phyloP scores from a whole-genome alignment of 2,888 invertebrate genomes.

The Serripes groenlandicus region DNA sequence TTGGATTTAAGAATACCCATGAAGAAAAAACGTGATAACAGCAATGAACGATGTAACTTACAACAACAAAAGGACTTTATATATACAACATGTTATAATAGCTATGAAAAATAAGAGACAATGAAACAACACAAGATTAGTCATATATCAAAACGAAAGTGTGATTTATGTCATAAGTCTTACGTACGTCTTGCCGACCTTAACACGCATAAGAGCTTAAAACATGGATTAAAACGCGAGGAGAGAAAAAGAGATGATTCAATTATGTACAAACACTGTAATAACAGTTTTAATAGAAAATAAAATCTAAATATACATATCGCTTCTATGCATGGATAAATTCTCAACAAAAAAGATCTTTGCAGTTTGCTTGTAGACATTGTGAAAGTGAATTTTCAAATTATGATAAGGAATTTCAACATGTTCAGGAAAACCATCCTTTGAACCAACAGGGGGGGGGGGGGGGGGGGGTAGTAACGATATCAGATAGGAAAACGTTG shows the following conservation, averaged over 20 bases:
- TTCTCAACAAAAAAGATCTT: not conserved
- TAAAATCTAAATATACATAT: slow-evolving; percentile 23
- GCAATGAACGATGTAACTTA: too few species aligned
- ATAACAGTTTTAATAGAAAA: too few species aligned
- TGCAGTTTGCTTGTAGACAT: slow-evolving; percentile 21
- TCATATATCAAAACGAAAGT: slow-evolving; percentile 22
- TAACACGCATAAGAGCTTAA: not conserved
- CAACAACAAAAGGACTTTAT: not conserved
- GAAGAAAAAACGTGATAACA: too few species aligned
- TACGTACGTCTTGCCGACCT: not conserved
- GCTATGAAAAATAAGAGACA: slow-evolving; percentile 27
- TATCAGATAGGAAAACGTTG: not conserved
- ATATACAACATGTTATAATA: slow-evolving; percentile 13
- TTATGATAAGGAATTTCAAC: slow-evolving; percentile 20
- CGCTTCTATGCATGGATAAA: not conserved
- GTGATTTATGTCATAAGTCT: slow-evolving; percentile 10
- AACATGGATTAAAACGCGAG: not conserved
- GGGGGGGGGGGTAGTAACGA: not conserved
- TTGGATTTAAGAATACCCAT: too few species aligned
- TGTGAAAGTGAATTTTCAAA: slow-evolving; percentile 15
- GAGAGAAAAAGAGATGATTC: not conserved
- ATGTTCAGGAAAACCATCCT: slow-evolving; percentile 29
- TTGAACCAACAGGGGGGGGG: slow-evolving; percentile 30
- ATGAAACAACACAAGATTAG: slow-evolving; percentile 25
- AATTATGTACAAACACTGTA: slow-evolving; percentile 20